phyloP scores from a whole-genome alignment of 2,888 invertebrate genomes.

The Rhagium mordax region DNA sequence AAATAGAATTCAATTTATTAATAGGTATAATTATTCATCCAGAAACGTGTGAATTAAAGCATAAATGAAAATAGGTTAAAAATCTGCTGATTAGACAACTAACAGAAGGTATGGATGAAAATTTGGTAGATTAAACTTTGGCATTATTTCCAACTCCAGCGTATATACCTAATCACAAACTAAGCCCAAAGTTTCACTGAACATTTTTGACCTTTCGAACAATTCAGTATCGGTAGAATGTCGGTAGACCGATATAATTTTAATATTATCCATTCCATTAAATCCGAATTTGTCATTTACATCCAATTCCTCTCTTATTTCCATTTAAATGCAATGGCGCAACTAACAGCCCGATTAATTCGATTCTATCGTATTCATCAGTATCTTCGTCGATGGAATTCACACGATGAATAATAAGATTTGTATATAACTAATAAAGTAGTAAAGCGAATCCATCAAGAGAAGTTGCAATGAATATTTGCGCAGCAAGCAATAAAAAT shows the following conservation, averaged over 20 bases:
- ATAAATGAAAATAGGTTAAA: too few species aligned
- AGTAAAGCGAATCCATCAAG: not conserved
- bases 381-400: not conserved
- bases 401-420: slow-evolving; percentile 13
- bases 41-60: too few species aligned
- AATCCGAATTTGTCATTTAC: not conserved
- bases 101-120: too few species aligned
- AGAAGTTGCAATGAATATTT: not conserved
- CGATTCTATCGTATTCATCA: slow-evolving; percentile 9
- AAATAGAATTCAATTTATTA: too few species aligned
- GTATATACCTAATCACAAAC: too few species aligned
- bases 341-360: not conserved
- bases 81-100: too few species aligned
- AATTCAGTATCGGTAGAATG: too few species aligned
- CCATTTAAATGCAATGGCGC: not conserved
- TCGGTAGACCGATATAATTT: not conserved
- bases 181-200: not conserved
- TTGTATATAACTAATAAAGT: not conserved
- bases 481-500: not conserved
- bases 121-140: too few species aligned
- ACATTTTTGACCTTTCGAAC: too few species aligned
- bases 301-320: not conserved
- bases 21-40: too few species aligned
- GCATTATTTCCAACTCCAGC: too few species aligned
- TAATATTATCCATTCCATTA: not conserved